Conservation (phyloP, 2,888 invertebrate species). For the Epinotia ramella region DNA sequence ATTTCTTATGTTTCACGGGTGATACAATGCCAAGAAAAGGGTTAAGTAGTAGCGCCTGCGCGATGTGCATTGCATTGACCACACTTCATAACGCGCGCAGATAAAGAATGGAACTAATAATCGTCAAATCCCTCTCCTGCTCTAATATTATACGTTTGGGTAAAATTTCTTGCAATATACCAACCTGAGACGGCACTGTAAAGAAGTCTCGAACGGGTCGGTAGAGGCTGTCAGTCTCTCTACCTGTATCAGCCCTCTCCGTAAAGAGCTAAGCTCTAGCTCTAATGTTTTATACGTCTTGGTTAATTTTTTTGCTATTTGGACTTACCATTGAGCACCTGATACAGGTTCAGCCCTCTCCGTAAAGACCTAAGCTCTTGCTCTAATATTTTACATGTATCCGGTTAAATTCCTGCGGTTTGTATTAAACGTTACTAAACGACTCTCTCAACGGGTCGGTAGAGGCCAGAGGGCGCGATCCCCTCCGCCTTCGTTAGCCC, state of each 20-base stretch:
- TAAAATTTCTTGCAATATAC: neutral
- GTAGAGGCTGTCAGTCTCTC: neutral
- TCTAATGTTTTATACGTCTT: constrained; percentile 69
- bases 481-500: constrained; percentile 95
- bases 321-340: constrained; percentile 64
- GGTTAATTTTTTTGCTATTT: too few species aligned
- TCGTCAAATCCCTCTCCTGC: neutral
- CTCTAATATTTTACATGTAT: too few species aligned
- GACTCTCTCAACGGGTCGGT: constrained; percentile 82
- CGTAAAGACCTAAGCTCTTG: too few species aligned
- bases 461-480: constrained; percentile 88
- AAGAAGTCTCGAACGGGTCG: neutral
- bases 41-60: too few species aligned
- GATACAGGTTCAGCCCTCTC: constrained; percentile 56
- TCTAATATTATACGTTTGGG: neutral
- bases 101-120: too few species aligned
- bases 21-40: too few species aligned
- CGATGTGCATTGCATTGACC: too few species aligned
- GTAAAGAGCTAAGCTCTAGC: constrained; percentile 93
- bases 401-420: too few species aligned
- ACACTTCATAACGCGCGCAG: too few species aligned
- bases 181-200: constrained; percentile 67
- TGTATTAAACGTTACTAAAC: constrained; percentile 55
- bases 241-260: constrained; percentile 88
- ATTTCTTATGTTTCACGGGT: too few species aligned